Conservation (phyloP, 2,888 invertebrate genomes). For the Sabellastarte sp. region DNA sequence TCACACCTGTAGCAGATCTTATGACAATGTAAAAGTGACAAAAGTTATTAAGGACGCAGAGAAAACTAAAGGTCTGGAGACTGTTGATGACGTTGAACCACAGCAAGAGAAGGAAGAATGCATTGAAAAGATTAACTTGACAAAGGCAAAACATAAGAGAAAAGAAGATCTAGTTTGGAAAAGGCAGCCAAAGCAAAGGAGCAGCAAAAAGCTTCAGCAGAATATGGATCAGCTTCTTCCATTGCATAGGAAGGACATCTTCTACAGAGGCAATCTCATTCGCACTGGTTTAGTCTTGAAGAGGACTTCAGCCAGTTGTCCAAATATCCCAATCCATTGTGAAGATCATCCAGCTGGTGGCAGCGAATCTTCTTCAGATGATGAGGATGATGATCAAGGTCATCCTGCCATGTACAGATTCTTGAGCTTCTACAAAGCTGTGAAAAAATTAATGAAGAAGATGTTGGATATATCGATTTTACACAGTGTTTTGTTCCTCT, state of each 20-base stretch:
- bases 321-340: slow-evolving; percentile 67
- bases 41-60: no score
- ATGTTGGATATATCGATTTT: slow-evolving; percentile 51
- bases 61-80: background rate
- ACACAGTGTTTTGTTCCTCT: slow-evolving; percentile 41
- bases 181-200: background rate
- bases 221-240: slow-evolving; percentile 22
- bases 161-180: background rate
- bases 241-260: slow-evolving; percentile 52
- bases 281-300: background rate
- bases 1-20: no score
- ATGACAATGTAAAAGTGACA: no score
- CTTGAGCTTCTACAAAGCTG: slow-evolving; percentile 32
- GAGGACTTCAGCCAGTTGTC: slow-evolving; percentile 78
- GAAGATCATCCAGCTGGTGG: no score
- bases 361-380: background rate
- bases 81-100: no score
- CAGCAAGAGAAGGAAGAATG: no score
- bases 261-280: slow-evolving; percentile 52
- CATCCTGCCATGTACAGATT: background rate
- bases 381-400: background rate
- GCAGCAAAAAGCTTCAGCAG: background rate
- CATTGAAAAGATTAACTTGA: background rate
- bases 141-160: no score
- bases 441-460: slow-evolving; percentile 38